Percentiles rank a stretch among this genome's conserved stretches.
These are phyloP conservation scores for Cyphomyrus discorhynchus DNA, from an alignment of 2,113 vertebrate species.

Conservation along the genomic window DNA sequence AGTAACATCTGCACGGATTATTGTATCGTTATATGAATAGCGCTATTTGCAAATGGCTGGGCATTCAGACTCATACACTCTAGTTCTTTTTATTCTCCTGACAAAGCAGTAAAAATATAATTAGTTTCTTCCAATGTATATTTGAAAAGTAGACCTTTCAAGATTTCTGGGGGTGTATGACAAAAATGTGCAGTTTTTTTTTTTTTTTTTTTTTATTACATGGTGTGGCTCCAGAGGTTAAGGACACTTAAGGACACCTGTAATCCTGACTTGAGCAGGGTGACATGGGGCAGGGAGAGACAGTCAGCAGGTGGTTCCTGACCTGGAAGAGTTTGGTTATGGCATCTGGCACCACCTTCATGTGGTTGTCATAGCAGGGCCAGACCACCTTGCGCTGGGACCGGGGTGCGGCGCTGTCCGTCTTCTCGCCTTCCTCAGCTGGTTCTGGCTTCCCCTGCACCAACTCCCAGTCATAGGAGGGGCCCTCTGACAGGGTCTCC, in stretches of 20 bases:
- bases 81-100: too few relatives aligned
- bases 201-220: too few relatives aligned
- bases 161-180: too few relatives aligned
- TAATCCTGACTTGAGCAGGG: not conserved
- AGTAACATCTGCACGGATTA: too few relatives aligned
- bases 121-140: too few relatives aligned
- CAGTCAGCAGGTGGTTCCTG: not conserved
- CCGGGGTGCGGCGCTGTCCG: conserved; percentile 65
- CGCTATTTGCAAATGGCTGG: too few relatives aligned
- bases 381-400: conserved; percentile 76
- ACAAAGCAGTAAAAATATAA: too few relatives aligned
- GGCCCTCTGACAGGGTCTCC: conserved; percentile 83
- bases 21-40: too few relatives aligned
- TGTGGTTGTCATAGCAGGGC: conserved; percentile 85
- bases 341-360: conserved; percentile 76
- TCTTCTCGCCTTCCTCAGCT: conserved; percentile 61
- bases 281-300: not conserved
- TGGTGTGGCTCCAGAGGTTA: not conserved
- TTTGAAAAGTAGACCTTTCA: too few relatives aligned
- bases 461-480: conserved; percentile 91
- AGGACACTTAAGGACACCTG: not conserved
- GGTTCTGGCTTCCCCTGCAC: conserved; percentile 59
- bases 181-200: too few relatives aligned
- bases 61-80: too few relatives aligned
- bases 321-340: conserved; percentile 89